Percentiles rank a stretch among this genome's conserved stretches.
These are phyloP conservation scores for Taenioides sp. DNA, from an alignment of 2,797 vertebrate species.

Conservation along the genomic window DNA sequence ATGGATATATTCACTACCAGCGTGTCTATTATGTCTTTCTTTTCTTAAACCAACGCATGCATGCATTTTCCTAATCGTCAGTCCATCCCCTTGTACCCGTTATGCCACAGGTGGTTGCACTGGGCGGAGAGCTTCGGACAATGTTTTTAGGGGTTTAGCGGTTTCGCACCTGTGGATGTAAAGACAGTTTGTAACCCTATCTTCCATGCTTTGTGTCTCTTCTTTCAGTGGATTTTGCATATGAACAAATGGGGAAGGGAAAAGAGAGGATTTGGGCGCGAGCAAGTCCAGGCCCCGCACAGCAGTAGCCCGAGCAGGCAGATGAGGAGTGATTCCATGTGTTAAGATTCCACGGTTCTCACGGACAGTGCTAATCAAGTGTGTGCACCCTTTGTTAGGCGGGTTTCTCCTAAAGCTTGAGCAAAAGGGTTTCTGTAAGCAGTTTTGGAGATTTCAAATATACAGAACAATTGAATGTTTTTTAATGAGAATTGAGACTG, in stretches of 20 bases:
- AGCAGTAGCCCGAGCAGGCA: conserved; percentile 71
- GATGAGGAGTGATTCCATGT: conserved; percentile 75
- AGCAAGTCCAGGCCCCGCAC: conserved; percentile 57
- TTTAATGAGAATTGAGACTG: neutral
- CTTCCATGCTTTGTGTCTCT: conserved; percentile 75
- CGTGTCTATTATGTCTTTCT: conserved; percentile 48
- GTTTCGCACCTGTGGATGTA: conserved; percentile 82
- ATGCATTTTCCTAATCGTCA: conserved; percentile 37
- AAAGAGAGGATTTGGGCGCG: conserved; percentile 65
- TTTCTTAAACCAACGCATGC: conserved; percentile 47
- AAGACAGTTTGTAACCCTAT: conserved; percentile 86
- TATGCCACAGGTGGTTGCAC: conserved; percentile 25
- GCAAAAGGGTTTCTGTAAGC: conserved; percentile 16
- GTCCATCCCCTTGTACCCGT: conserved; percentile 32
- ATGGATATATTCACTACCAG: conserved; percentile 48
- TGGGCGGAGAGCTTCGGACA: conserved; percentile 27
- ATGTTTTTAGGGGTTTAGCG: conserved; percentile 69
- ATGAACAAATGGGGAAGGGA: conserved; percentile 83
- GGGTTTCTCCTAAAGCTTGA: conserved; percentile 37
- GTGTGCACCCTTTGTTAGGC: conserved; percentile 71
- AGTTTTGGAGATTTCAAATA: conserved; percentile 1
- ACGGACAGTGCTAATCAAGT: conserved; percentile 76
- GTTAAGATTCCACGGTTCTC: conserved; percentile 73
- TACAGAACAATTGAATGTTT: neutral
- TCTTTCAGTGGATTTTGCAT: conserved; percentile 79